Conservation (phyloP, 2,888 invertebrate species). For the Resseliella maxima region DNA sequence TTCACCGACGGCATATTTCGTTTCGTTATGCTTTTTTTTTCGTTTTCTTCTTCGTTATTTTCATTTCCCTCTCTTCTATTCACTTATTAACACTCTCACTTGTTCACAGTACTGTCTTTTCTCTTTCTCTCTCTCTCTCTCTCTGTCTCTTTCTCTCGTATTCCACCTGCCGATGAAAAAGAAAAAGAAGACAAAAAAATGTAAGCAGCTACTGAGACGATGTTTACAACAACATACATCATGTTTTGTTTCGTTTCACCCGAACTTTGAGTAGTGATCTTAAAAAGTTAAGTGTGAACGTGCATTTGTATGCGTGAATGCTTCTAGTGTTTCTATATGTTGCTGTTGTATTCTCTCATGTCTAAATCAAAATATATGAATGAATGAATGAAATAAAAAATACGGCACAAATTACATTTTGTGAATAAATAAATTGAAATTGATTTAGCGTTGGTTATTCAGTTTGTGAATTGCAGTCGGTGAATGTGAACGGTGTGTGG, state of each 20-base stretch:
- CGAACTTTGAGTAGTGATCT: neutral
- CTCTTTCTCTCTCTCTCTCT: neutral
- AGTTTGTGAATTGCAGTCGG: conserved; percentile 32
- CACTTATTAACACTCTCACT: too few relatives aligned
- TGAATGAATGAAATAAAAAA: too few relatives aligned
- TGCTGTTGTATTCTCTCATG: neutral
- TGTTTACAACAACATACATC: neutral
- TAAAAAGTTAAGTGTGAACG: neutral
- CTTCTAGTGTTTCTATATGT: neutral
- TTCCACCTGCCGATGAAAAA: neutral
- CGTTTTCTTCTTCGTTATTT: neutral
- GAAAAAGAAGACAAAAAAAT: neutral
- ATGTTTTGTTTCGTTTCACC: neutral
- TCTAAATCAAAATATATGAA: neutral
- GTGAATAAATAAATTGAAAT: conserved; percentile 49
- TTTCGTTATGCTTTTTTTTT: neutral
- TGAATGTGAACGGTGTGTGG: conserved; percentile 42
- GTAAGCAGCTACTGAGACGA: neutral
- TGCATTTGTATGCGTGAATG: neutral
- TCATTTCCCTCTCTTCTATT: neutral
- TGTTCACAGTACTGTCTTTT: too few relatives aligned
- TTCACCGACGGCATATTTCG: too few relatives aligned
- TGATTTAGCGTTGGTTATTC: conserved; percentile 18
- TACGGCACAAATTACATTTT: conserved; percentile 19
- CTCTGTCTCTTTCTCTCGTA: neutral